Evolutionary conservation across 2,113 vertebrate genomes (phyloP).

Genomic region (Ondatra zibethicus): DNA sequence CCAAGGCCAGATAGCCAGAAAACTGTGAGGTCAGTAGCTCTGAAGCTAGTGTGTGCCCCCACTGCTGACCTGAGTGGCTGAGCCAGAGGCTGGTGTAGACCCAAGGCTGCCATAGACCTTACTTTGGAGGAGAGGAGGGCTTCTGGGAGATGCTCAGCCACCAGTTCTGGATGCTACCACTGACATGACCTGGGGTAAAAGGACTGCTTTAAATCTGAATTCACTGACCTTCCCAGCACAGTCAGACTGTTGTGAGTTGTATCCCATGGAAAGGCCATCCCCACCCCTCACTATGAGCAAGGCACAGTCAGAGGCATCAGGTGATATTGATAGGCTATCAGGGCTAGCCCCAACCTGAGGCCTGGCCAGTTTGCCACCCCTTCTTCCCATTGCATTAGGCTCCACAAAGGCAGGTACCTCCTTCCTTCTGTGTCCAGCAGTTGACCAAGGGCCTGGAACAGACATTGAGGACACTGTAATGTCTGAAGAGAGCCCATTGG

Average conservation of each 20-base stretch:
- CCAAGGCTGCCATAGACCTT: not conserved
- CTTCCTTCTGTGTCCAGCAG: rapidly evolving
- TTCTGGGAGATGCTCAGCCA: not conserved
- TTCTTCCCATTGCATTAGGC: rapidly evolving
- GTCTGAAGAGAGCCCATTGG: not conserved
- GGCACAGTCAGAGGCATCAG: not conserved
- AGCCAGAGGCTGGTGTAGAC: not conserved
- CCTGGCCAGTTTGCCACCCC: not conserved
- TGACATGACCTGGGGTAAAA: not conserved
- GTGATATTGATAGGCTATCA: rapidly evolving
- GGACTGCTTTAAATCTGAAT: not conserved
- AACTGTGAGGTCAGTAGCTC: not conserved
- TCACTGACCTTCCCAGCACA: too few species aligned
- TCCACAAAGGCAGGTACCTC: rapidly evolving
- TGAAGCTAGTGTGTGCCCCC: not conserved
- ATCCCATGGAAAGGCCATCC: rapidly evolving
- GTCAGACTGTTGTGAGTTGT: rapidly evolving
- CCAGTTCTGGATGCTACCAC: not conserved
- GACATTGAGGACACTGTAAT: not conserved
- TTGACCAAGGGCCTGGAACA: not conserved
- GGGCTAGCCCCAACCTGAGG: not conserved
- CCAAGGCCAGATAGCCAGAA: not conserved
- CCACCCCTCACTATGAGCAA: rapidly evolving
- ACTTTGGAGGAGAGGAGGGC: not conserved
- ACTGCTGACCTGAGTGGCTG: not conserved